Conservation (phyloP, 2,888 invertebrate species). For the Caenorhabditis becei region DNA sequence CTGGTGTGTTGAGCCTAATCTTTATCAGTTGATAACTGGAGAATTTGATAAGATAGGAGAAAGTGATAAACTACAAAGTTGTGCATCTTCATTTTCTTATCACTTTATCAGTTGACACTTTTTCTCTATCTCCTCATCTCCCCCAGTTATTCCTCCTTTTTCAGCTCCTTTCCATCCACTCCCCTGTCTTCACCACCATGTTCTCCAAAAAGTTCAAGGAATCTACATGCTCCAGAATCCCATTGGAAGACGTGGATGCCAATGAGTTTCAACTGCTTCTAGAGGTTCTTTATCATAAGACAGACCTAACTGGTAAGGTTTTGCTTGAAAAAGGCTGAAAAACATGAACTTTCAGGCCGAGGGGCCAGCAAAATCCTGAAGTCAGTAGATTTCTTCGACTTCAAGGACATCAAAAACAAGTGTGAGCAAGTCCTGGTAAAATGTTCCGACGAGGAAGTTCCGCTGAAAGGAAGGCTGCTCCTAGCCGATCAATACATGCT, state of each 20-base stretch:
- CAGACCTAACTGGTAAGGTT: neutral
- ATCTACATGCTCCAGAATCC: neutral
- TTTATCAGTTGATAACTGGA: no score
- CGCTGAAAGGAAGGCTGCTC: neutral
- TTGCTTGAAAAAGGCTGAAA: neutral
- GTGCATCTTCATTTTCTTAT: neutral
- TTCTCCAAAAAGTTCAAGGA: neutral
- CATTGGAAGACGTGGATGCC: neutral
- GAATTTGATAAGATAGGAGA: no score
- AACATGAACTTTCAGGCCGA: neutral
- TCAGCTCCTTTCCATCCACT: neutral
- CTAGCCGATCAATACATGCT: neutral
- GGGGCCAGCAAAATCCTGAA: neutral
- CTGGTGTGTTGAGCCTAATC: no score
- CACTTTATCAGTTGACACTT: no score
- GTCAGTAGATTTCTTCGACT: neutral
- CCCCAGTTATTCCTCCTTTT: no score
- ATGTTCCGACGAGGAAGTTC: neutral
- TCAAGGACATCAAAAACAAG: neutral
- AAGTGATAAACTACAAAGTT: no score
- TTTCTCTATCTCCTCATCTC: no score
- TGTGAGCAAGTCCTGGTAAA: neutral
- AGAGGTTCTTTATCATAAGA: neutral
- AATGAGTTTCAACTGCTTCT: neutral
- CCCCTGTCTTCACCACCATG: neutral